phyloP scores from a whole-genome alignment of 2,888 invertebrate species.

The Lasioglossum vierecki region DNA sequence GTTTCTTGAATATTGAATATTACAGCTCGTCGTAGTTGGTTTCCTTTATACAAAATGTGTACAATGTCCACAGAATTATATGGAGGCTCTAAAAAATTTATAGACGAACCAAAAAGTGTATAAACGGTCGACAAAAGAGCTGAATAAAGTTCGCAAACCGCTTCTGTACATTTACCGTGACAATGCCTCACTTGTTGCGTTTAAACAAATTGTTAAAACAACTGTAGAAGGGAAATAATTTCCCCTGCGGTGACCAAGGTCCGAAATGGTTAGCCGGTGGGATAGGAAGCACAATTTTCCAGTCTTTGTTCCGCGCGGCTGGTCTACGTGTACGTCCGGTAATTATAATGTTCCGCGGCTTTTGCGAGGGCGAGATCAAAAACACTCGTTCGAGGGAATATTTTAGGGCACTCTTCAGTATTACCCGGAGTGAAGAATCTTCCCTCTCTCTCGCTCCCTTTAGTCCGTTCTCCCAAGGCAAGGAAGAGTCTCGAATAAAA shows the following conservation, averaged over 20 bases:
- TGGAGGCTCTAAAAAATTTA: not conserved
- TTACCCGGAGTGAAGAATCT: not conserved
- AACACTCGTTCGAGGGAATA: not conserved
- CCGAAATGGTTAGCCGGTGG: not conserved
- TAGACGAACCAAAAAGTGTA: not conserved
- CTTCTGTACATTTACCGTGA: not conserved
- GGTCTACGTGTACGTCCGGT: constrained; percentile 17
- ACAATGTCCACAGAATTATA: not conserved
- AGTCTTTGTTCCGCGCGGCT: not conserved
- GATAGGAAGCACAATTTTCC: constrained; percentile 6
- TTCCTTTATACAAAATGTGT: too few relatives aligned
- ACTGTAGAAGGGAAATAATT: constrained; percentile 11
- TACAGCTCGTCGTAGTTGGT: too few relatives aligned
- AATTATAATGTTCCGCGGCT: constrained; percentile 31
- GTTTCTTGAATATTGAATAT: too few relatives aligned
- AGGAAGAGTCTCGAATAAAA: not conserved
- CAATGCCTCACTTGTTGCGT: not conserved
- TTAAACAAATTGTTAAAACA: not conserved
- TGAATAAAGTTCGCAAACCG: not conserved
- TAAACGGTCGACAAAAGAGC: not conserved
- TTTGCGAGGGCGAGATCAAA: constrained; percentile 7
- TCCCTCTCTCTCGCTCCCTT: not conserved
- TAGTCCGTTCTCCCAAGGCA: not conserved
- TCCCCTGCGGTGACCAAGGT: not conserved
- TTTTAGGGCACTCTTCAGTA: not conserved